A percentile compares a stretch with the other conserved stretches of the same genome.
phyloP scores from a whole-genome alignment of 2,797 vertebrate genomes.

The Thripadectes ignobilis region DNA sequence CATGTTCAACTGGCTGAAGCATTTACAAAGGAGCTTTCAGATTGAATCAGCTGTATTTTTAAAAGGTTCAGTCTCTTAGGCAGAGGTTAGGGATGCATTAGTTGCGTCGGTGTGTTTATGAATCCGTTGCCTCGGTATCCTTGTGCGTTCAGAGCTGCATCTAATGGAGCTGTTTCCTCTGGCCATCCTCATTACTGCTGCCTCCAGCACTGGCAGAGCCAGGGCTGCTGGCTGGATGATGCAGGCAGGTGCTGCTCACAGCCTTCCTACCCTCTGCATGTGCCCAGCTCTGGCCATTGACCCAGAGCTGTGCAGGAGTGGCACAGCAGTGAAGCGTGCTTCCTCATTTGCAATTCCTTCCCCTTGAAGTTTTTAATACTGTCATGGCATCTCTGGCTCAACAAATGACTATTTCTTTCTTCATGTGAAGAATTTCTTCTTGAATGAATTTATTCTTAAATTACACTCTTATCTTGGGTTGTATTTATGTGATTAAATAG shows the following conservation, averaged over 20 bases:
- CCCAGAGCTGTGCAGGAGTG: background rate
- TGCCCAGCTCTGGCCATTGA: background rate
- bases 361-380: background rate
- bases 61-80: background rate
- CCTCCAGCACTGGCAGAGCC: background rate
- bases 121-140: rapidly evolving
- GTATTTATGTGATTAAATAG: background rate
- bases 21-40: slow-evolving; percentile 13
- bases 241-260: background rate
- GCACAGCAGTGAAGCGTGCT: background rate
- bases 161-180: background rate
- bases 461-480: background rate
- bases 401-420: background rate
- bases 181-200: rapidly evolving
- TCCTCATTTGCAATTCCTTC: background rate
- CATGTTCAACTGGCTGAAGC: background rate
- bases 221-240: background rate
- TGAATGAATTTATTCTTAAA: background rate
- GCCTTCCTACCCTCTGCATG: background rate
- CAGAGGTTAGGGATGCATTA: background rate
- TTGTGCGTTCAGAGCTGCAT: rapidly evolving
- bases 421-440: background rate
- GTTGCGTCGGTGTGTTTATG: background rate
- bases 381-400: background rate
- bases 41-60: background rate